A percentile compares a stretch with the other conserved stretches of the same genome.
Conservation (phyloP, 2,888 invertebrate genomes). For the Nephrotoma flavescens region DNA sequence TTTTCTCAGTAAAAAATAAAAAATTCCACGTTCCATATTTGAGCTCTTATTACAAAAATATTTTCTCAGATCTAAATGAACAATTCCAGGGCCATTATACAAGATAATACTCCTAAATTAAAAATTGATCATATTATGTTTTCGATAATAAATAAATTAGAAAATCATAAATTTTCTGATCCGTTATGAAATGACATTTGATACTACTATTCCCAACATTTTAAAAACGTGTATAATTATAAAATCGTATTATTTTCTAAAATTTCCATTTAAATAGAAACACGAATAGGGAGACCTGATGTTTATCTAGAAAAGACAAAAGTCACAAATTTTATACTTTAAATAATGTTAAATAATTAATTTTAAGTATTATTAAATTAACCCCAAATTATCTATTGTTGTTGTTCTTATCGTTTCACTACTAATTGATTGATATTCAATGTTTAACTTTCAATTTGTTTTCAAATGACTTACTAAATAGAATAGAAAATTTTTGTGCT, state of each 20-base stretch:
- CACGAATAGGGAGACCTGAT: neutral
- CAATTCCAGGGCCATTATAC: too few species aligned
- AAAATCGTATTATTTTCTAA: neutral
- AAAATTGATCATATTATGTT: too few species aligned
- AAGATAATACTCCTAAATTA: too few species aligned
- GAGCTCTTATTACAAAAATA: too few species aligned
- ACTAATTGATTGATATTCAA: neutral
- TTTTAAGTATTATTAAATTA: neutral
- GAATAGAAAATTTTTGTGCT: neutral
- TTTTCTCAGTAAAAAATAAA: too few species aligned
- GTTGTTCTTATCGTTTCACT: neutral
- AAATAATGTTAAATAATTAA: neutral
- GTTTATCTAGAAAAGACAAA: neutral
- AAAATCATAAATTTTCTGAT: neutral
- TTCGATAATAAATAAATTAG: neutral
- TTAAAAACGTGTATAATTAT: neutral
- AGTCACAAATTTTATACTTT: neutral
- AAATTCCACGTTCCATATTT: too few species aligned
- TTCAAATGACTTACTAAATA: neutral
- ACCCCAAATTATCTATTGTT: neutral
- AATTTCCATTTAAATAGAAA: neutral
- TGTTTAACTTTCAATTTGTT: neutral
- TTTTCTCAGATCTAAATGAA: too few species aligned
- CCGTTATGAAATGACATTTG: neutral
- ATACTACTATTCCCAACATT: neutral